phyloP scores from a whole-genome alignment of 2,888 invertebrate species.

The Ophion ventricosus region DNA sequence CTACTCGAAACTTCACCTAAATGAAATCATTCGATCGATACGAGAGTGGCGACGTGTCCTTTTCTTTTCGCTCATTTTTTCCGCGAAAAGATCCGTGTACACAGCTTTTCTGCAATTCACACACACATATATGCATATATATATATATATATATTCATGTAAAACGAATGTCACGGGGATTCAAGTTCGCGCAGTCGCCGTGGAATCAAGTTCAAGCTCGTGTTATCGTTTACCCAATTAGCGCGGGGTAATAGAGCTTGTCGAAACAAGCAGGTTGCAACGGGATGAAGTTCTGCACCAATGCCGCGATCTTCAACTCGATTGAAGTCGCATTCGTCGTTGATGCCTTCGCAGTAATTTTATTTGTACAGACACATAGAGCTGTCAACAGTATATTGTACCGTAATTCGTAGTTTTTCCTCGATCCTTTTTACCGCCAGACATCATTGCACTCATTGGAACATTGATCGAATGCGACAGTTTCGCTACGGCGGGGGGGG shows the following conservation, averaged over 20 bases:
- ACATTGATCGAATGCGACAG: too few species aligned
- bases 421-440: too few species aligned
- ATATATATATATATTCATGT: too few species aligned
- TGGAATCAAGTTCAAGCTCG: slow-evolving; percentile 48
- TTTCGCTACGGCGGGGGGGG: too few species aligned
- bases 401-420: too few species aligned
- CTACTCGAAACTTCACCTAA: slow-evolving; percentile 30
- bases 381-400: too few species aligned
- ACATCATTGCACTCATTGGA: too few species aligned
- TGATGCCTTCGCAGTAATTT: too few species aligned
- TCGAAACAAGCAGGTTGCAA: neutral
- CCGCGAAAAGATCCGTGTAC: neutral
- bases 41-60: neutral
- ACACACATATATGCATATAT: neutral
- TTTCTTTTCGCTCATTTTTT: neutral
- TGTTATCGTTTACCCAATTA: slow-evolving; percentile 10
- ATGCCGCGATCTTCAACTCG: too few species aligned
- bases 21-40: neutral
- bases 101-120: neutral
- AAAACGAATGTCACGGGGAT: neutral
- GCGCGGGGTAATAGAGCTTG: neutral
- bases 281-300: neutral
- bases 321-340: too few species aligned
- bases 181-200: slow-evolving; percentile 31
- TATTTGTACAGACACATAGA: too few species aligned